phyloP scores from a whole-genome alignment of 2,113 vertebrate genomes.

The Coryphaenoides rupestris region DNA sequence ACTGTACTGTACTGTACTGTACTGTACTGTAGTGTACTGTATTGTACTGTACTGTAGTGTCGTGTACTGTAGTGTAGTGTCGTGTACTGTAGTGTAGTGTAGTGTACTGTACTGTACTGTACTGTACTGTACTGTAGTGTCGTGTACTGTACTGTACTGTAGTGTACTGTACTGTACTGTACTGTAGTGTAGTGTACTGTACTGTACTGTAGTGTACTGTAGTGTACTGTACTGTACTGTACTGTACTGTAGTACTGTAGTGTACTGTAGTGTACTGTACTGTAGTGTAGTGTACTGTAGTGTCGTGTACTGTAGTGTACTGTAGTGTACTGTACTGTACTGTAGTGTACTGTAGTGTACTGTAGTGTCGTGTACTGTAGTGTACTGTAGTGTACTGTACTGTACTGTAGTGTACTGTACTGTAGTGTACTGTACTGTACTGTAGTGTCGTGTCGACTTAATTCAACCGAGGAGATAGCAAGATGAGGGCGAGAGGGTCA shows the following conservation, averaged over 20 bases:
- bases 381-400: not conserved
- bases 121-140: not conserved
- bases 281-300: not conserved
- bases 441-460: not conserved
- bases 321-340: not conserved
- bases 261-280: not conserved
- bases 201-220: not conserved
- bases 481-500: no score
- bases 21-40: not conserved
- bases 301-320: not conserved
- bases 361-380: not conserved
- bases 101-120: not conserved
- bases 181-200: not conserved
- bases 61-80: not conserved
- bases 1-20: not conserved
- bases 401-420: not conserved
- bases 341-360: not conserved
- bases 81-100: not conserved
- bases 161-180: not conserved
- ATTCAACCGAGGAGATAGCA: no score
- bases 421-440: not conserved
- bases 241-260: conserved; percentile 3
- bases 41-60: not conserved
- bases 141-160: not conserved
- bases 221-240: not conserved